Percentiles rank a stretch among this genome's conserved stretches.
These are phyloP conservation scores for Bungarus multicinctus DNA, from an alignment of 2,113 vertebrate genomes.

Conservation along the genomic window DNA sequence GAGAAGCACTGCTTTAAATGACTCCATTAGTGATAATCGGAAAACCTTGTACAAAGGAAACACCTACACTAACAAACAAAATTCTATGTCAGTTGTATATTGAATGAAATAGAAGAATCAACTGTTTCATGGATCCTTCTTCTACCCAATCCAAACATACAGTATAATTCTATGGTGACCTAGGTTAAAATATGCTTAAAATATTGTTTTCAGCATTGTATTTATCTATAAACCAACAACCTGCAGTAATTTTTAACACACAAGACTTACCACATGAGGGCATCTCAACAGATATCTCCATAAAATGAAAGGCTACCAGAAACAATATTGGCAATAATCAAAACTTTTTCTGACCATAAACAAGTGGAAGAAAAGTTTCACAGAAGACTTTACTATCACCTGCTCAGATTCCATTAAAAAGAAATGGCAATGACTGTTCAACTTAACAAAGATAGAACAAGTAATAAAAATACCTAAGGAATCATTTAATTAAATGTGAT, in stretches of 20 bases:
- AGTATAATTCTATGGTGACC: neutral
- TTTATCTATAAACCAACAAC: neutral
- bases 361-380: neutral
- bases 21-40: neutral
- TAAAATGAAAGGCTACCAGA: neutral
- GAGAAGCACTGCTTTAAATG: neutral
- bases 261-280: neutral
- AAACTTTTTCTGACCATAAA: neutral
- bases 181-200: neutral
- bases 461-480: neutral
- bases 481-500: neutral
- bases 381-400: neutral
- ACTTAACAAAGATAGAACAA: neutral
- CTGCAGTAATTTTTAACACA: neutral
- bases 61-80: neutral
- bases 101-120: neutral
- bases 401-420: neutral
- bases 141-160: neutral
- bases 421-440: neutral
- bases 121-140: neutral
- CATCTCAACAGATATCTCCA: neutral
- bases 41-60: neutral
- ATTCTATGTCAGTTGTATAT: neutral
- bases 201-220: neutral
- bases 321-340: neutral